These are phyloP conservation scores for Hypsopygia costalis DNA, from an alignment of 2,888 invertebrate genomes.

Conservation along the genomic window DNA sequence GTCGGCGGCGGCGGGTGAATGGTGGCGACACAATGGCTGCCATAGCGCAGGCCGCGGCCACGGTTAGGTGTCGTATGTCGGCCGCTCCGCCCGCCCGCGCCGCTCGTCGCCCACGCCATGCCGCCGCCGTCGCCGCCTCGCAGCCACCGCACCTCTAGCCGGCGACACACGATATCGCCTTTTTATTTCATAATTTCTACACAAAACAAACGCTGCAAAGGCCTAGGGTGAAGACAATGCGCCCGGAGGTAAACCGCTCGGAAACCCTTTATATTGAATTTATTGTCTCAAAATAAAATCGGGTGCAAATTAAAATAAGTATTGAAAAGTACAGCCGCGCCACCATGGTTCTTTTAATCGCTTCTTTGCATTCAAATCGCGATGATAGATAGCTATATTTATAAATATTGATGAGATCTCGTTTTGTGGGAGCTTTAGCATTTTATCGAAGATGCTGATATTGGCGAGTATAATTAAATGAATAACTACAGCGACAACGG, in stretches of 20 bases:
- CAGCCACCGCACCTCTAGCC: constrained; percentile 45
- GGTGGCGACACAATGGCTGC: constrained; percentile 42
- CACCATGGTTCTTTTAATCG: constrained; percentile 37
- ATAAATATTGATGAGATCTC: not conserved
- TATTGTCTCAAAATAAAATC: constrained; percentile 79
- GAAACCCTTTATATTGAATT: constrained; percentile 76
- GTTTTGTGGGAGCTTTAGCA: not conserved
- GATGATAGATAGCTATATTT: constrained; percentile 15
- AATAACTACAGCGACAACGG: too few relatives aligned
- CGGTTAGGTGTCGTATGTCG: constrained; percentile 57
- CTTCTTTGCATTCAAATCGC: constrained; percentile 34
- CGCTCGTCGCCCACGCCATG: constrained; percentile 33
- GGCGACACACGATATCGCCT: constrained; percentile 75
- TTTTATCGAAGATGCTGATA: too few relatives aligned
- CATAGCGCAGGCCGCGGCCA: constrained; percentile 31
- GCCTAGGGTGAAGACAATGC: constrained; percentile 78
- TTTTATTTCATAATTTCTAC: constrained; percentile 76
- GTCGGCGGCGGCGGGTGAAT: constrained; percentile 54
- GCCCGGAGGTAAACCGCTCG: constrained; percentile 76
- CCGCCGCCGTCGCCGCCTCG: constrained; percentile 36
- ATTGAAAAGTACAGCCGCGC: constrained; percentile 47
- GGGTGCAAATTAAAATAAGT: constrained; percentile 79
- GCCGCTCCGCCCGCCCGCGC: constrained; percentile 37
- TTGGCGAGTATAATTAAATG: too few relatives aligned
- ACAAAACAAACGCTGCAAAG: constrained; percentile 68